Evolutionary conservation across 2,113 vertebrate species (phyloP).

Genomic region (Diadophis punctatus): DNA sequence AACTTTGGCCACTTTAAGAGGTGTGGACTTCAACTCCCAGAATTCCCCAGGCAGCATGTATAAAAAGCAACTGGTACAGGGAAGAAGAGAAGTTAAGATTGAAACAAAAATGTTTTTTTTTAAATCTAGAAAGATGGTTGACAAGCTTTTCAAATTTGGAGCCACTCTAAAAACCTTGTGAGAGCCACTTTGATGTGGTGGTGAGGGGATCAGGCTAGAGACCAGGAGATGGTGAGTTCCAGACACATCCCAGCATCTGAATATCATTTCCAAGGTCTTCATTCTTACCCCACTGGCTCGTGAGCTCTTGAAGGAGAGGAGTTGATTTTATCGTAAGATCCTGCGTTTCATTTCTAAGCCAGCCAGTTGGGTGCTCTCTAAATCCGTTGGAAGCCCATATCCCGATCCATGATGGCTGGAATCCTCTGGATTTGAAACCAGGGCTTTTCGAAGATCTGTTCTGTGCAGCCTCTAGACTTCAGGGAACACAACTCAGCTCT

Average conservation of each 20-base stretch:
- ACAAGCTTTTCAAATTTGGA: not conserved
- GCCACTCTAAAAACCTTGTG: not conserved
- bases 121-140: slow-evolving; percentile 11
- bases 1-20: not conserved
- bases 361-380: not conserved
- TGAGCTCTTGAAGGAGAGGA: accelerated
- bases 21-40: not conserved
- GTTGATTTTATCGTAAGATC: not conserved
- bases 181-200: no score
- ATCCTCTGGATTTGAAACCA: not conserved
- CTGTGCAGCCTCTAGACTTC: not conserved
- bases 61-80: not conserved
- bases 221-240: no score
- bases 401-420: not conserved
- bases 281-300: not conserved
- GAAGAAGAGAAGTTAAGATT: not conserved
- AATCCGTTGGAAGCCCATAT: not conserved
- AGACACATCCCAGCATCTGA: not conserved
- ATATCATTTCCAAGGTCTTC: not conserved
- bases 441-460: not conserved
- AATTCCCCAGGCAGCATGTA: not conserved
- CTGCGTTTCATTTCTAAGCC: not conserved
- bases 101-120: slow-evolving; percentile 6
- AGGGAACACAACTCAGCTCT: not conserved
- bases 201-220: no score